These are phyloP conservation scores for Trachelus troglodyta DNA, from an alignment of 2,888 invertebrate genomes.

Conservation along the genomic window DNA sequence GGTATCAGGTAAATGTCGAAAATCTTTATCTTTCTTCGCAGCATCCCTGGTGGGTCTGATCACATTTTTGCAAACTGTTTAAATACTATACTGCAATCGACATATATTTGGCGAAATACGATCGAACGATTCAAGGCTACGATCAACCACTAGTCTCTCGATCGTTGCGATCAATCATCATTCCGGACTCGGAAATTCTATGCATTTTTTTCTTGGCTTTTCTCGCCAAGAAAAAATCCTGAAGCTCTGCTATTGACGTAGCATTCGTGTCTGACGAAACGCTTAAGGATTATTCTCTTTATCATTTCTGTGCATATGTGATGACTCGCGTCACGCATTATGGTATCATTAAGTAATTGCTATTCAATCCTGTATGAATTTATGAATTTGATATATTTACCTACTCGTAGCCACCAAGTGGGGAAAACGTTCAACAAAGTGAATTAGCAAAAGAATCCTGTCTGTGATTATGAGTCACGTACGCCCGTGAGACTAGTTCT, in stretches of 20 bases:
- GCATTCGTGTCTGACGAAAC: neutral
- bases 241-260: neutral
- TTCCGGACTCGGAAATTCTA: neutral
- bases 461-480: neutral
- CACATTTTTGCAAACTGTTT: neutral
- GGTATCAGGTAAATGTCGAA: neutral
- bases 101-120: neutral
- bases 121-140: neutral
- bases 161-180: neutral
- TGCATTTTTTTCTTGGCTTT: neutral
- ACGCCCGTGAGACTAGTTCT: neutral
- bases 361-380: neutral
- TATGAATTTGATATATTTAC: neutral
- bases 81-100: neutral
- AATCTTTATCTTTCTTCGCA: neutral
- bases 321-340: neutral
- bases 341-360: neutral
- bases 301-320: neutral
- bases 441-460: neutral
- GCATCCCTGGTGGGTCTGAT: neutral
- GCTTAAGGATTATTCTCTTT: neutral
- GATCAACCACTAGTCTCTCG: neutral
- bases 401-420: neutral
- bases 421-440: neutral
- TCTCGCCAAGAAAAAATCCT: neutral